Evolutionary conservation across 2,888 invertebrate genomes (phyloP).

Genomic region (Coenonympha glycerion): DNA sequence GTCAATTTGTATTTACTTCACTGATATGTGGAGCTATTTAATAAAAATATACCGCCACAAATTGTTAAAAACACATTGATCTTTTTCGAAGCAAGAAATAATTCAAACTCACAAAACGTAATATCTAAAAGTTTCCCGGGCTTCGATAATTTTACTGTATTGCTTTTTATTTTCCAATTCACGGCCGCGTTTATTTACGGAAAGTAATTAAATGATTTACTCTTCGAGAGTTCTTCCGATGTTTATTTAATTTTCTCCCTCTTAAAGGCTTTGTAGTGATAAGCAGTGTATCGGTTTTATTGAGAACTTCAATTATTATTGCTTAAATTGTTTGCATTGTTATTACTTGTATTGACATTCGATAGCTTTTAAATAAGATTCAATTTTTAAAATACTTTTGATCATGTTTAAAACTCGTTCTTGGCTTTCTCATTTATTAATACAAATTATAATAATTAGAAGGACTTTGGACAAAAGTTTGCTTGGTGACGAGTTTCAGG

Average conservation of each 20-base stretch:
- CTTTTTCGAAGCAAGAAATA: neutral
- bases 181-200: slow-evolving; percentile 10
- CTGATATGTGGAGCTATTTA: too few relatives aligned
- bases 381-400: too few relatives aligned
- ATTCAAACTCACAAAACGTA: neutral
- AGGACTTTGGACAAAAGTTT: too few relatives aligned
- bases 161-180: slow-evolving; percentile 9
- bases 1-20: too few relatives aligned
- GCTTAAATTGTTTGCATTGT: neutral
- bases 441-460: too few relatives aligned
- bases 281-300: slow-evolving; percentile 6
- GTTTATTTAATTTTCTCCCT: slow-evolving; percentile 12
- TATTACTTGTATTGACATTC: too few relatives aligned
- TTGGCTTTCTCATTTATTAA: too few relatives aligned
- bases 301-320: neutral
- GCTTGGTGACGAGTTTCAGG: neutral
- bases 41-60: too few relatives aligned
- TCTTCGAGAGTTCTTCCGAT: slow-evolving; percentile 8
- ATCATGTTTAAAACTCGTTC: too few relatives aligned
- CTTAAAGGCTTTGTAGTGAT: slow-evolving; percentile 10
- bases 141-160: slow-evolving; percentile 1
- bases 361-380: too few relatives aligned
- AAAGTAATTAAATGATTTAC: slow-evolving; percentile 17
- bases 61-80: neutral
- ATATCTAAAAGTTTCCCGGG: neutral